These are phyloP conservation scores for Hemistola chrysoprasaria DNA, from an alignment of 2,888 invertebrate species.

Conservation along the genomic window DNA sequence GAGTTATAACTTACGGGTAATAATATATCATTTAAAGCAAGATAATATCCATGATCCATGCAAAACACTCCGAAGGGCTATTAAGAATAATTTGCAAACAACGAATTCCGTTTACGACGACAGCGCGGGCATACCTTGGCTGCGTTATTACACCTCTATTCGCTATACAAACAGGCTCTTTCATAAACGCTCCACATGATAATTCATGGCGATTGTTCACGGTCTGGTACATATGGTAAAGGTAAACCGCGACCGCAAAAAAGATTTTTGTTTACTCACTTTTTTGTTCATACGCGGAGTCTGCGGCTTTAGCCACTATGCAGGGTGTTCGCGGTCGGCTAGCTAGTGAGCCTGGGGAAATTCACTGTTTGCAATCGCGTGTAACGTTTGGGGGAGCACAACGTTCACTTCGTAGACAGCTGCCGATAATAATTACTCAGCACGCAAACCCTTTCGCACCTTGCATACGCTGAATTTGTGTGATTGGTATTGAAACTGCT, in stretches of 20 bases:
- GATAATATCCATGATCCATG: constrained; percentile 41
- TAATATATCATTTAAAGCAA: constrained; percentile 34
- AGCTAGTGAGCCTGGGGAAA: constrained; percentile 51
- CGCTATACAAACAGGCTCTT: constrained; percentile 70
- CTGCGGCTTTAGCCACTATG: constrained; percentile 62
- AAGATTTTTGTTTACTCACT: constrained; percentile 71
- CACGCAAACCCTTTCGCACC: constrained; percentile 78
- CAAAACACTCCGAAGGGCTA: constrained; percentile 37
- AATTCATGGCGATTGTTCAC: constrained; percentile 76
- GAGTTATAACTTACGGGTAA: constrained; percentile 14
- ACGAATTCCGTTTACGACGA: constrained; percentile 60
- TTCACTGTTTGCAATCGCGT: constrained; percentile 62
- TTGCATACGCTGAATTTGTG: constrained; percentile 55
- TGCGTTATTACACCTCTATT: constrained; percentile 62
- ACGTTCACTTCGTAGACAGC: constrained; percentile 59
- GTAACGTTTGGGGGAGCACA: constrained; percentile 65
- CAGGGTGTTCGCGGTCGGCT: constrained; percentile 57
- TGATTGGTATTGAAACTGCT: constrained; percentile 39
- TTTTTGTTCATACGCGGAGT: constrained; percentile 66
- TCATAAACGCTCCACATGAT: constrained; percentile 74
- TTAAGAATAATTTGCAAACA: constrained; percentile 62
- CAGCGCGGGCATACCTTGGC: constrained; percentile 46
- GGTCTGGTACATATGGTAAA: constrained; percentile 75
- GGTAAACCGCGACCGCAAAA: constrained; percentile 77
- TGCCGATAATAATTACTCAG: constrained; percentile 71